A percentile compares a stretch with the other conserved stretches of the same genome.
Conservation (phyloP, 2,113 vertebrate species). For the Sclerurus mexicanus region DNA sequence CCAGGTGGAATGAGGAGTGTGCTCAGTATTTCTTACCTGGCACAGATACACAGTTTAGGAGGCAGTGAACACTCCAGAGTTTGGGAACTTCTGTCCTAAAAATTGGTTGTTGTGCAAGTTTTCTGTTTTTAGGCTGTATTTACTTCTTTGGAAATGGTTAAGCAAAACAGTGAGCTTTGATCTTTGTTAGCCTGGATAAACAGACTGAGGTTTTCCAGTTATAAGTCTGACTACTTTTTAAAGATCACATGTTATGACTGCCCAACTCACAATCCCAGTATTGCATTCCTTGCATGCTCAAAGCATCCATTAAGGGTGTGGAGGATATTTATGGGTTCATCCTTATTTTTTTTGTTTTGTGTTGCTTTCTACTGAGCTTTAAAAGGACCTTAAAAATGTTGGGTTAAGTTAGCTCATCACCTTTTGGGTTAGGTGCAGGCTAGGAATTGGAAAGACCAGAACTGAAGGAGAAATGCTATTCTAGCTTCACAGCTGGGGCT, state of each 20-base stretch:
- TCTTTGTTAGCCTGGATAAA: constrained; percentile 27
- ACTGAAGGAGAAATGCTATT: not conserved
- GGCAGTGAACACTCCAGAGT: not conserved
- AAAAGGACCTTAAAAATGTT: not conserved
- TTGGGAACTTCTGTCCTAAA: not conserved
- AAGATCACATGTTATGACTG: not conserved
- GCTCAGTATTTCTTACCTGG: not conserved
- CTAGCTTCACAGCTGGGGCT: not conserved
- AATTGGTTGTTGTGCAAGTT: not conserved
- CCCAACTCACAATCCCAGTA: not conserved
- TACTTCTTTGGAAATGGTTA: constrained; percentile 15
- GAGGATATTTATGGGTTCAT: not conserved
- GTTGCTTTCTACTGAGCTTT: not conserved
- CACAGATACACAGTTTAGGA: not conserved
- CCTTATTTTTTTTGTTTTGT: not conserved
- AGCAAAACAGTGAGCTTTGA: constrained; percentile 36
- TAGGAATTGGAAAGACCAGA: not conserved
- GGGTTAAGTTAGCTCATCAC: not conserved
- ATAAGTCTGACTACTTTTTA: not conserved
- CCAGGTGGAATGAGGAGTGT: not conserved
- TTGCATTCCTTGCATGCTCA: not conserved
- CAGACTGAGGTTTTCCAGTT: constrained; percentile 2
- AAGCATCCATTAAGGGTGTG: not conserved
- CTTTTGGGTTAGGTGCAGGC: not conserved
- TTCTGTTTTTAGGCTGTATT: constrained; percentile 24